These are phyloP conservation scores for Delia radicum DNA, from an alignment of 1,140 invertebrate species.

Conservation along the genomic window DNA sequence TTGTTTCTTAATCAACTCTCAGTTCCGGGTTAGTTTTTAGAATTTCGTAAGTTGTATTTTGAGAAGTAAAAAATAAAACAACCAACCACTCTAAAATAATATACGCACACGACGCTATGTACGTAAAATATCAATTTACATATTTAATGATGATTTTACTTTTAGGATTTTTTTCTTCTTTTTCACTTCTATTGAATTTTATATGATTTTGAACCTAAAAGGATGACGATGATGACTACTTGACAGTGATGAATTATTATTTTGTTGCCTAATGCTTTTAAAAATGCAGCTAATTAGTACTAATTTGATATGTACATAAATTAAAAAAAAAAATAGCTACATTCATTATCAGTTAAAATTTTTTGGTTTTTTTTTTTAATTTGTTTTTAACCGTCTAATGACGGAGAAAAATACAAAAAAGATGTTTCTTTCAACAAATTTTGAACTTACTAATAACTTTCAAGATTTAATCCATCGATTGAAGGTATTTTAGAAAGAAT, in stretches of 20 bases:
- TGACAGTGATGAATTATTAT: neutral
- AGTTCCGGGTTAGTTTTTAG: conserved; percentile 3
- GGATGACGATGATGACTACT: neutral
- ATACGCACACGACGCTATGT: too few species aligned
- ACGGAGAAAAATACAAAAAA: too few species aligned
- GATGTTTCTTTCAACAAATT: too few species aligned
- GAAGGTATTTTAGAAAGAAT: too few species aligned
- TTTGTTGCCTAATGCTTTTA: neutral
- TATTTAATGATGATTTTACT: neutral
- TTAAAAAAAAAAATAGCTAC: too few species aligned
- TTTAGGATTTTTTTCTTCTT: neutral
- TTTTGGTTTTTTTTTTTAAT: too few species aligned
- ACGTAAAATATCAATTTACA: neutral
- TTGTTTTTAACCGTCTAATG: too few species aligned
- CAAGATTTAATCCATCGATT: too few species aligned
- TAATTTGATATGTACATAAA: neutral
- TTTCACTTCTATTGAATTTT: neutral
- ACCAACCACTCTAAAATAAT: too few species aligned
- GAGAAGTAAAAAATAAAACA: neutral
- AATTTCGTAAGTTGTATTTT: neutral
- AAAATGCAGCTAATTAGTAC: neutral
- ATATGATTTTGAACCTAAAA: neutral
- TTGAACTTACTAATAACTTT: too few species aligned
- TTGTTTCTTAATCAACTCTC: neutral
- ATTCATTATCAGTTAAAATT: too few species aligned